A percentile compares a stretch with the other conserved stretches of the same genome.
Evolutionary conservation across 1,140 invertebrate genomes (phyloP).

Genomic region (Temnothorax longispinosus): DNA sequence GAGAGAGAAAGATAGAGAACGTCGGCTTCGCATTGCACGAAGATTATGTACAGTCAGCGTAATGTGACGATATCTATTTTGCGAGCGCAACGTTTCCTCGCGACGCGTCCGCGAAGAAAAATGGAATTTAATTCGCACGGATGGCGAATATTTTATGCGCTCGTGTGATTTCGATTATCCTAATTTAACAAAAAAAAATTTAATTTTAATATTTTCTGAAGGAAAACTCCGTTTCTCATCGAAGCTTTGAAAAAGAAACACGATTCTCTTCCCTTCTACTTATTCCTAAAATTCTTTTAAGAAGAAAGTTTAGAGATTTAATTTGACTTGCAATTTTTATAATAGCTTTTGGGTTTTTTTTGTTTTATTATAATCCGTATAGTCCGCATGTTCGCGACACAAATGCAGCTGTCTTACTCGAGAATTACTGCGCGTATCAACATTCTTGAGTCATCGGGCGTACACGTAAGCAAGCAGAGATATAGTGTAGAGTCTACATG

Average conservation of each 20-base stretch:
- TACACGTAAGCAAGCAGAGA: constrained; percentile 28
- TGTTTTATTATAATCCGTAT: background rate
- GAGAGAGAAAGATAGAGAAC: background rate
- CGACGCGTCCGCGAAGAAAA: background rate
- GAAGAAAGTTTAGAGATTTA: background rate
- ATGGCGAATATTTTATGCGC: background rate
- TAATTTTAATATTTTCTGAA: background rate
- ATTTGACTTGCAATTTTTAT: background rate
- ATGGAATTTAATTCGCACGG: background rate
- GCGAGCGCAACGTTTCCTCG: background rate
- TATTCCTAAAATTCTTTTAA: background rate
- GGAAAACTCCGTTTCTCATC: background rate
- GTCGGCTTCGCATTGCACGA: constrained; percentile 4
- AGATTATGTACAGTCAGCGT: constrained; percentile 26
- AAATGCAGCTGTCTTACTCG: background rate
- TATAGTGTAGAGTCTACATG: constrained; percentile 48
- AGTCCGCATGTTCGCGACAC: background rate
- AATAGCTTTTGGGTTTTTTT: background rate
- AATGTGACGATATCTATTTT: constrained; percentile 44
- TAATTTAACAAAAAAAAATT: background rate
- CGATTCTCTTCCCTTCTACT: background rate
- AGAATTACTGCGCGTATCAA: constrained; percentile 40
- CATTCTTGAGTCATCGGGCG: constrained; percentile 38
- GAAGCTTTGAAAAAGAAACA: background rate
- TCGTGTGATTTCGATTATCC: background rate